Evolutionary conservation across 92 coral and sea anemone species (phyloP), one percentile per base, ranked within the genome.

Genomic region (Parazoanthus darwini): DNA sequence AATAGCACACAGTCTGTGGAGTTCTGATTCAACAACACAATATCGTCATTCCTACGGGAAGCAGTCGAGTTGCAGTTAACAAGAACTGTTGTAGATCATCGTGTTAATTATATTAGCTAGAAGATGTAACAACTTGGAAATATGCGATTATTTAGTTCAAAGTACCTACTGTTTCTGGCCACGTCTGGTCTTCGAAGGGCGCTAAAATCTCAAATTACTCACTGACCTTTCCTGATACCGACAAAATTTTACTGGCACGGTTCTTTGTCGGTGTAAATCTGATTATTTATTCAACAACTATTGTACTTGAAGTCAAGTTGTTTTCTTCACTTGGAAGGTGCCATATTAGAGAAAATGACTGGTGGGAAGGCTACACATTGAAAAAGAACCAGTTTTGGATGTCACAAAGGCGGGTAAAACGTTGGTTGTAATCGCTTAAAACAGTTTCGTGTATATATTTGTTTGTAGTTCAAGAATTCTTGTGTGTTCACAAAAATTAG

Each of bases 301-400:
- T 46, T 43, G 67, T 71, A 44, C 68, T 70, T 71, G 50, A 35
- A 29, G 66, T 84, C 87, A 46, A 84, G 78, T 84, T 84, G 87
- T 84, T 84, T 84, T 84, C 68, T 44, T 71, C 42, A 84, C 2
- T 48, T 84, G 66, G 13, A 43, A 44, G 66, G 87, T 84, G 70
- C 87, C 77, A 16, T 6, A 71, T 46, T 54, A 13, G 65, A 84
- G 68, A 37, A 73, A 71, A 44, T 35, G 29, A 29, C 87, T 71
- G 87, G 87, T 84, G 87, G 79, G 39, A 42, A 50, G 43, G 26
- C 43, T 23, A 38, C 23, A 35, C 25, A 29, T n/a, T 25, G 4
- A 36, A 35, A 82, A 44, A 63, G 38, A 44, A 68, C 77, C 39
- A 74, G 87, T 84, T 84, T 84, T 35, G 50, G 29, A 9, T 80